phyloP scores from a whole-genome alignment of 1,140 invertebrate genomes.

The Augochlora pura region DNA sequence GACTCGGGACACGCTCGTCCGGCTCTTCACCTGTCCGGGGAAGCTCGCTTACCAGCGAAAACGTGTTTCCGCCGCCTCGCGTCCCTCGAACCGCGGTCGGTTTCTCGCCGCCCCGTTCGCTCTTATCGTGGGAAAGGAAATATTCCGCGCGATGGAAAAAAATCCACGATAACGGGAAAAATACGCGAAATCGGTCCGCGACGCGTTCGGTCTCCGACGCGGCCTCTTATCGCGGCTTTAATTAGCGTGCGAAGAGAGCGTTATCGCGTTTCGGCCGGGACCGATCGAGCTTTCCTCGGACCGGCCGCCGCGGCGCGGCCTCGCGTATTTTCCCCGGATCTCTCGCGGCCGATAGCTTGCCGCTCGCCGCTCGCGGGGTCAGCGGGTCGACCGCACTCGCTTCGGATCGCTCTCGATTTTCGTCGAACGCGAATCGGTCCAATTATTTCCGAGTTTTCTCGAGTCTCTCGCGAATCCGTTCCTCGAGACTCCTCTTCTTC shows the following conservation, averaged over 20 bases:
- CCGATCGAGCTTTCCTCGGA: conserved; percentile 40
- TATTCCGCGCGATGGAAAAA: conserved; percentile 28
- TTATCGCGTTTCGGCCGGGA: conserved; percentile 53
- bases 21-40: no score
- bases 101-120: no score
- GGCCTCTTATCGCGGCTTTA: conserved; percentile 60
- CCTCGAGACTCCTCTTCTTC: neutral
- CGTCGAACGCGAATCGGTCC: no score
- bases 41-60: no score
- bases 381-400: no score
- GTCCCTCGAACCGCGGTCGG: no score
- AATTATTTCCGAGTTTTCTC: no score
- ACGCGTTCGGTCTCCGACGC: conserved; percentile 48
- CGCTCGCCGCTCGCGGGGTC: no score
- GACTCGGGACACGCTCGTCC: no score
- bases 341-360: neutral
- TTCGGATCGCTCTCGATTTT: no score
- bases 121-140: conserved; percentile 32
- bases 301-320: neutral
- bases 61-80: no score
- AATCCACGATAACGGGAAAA: conserved; percentile 45
- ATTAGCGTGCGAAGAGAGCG: conserved; percentile 49
- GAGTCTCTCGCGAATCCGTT: no score
- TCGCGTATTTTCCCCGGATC: neutral
- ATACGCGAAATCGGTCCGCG: conserved; percentile 44